Percentiles rank a stretch among this genome's conserved stretches.
phyloP scores from a whole-genome alignment of 2,888 invertebrate genomes.

The Erannis defoliaria region DNA sequence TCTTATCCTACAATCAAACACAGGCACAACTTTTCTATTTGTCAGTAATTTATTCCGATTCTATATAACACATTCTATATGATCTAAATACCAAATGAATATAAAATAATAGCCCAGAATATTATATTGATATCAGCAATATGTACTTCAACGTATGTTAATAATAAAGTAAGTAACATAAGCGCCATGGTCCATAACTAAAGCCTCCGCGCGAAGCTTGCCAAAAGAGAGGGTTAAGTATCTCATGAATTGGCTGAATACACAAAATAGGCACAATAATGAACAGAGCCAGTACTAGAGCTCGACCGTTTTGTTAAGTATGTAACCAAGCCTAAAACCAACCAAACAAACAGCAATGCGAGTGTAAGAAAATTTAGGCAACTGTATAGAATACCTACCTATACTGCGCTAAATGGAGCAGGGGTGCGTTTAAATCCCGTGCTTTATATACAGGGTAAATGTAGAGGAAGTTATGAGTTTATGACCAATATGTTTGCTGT shows the following conservation, averaged over 20 bases:
- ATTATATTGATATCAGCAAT: neutral
- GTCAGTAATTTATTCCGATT: too few relatives aligned
- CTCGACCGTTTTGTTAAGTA: neutral
- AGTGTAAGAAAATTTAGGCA: neutral
- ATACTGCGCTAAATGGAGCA: constrained; percentile 31
- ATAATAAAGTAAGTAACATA: constrained; percentile 8
- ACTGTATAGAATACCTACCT: neutral
- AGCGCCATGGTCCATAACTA: constrained; percentile 41
- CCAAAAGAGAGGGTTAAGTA: constrained; percentile 68
- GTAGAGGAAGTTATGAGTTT: constrained; percentile 64
- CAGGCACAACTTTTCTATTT: too few relatives aligned
- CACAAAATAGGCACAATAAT: constrained; percentile 51
- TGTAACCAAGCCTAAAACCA: neutral
- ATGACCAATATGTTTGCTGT: constrained; percentile 39
- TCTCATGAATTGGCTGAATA: constrained; percentile 67
- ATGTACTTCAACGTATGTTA: constrained; percentile 6
- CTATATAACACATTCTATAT: too few relatives aligned
- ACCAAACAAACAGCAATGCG: neutral
- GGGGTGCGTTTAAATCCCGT: constrained; percentile 15
- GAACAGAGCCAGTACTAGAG: constrained; percentile 4
- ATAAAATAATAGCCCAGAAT: too few relatives aligned
- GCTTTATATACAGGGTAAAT: constrained; percentile 40
- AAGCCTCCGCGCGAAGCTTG: constrained; percentile 52
- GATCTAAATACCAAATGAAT: neutral
- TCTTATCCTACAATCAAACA: too few relatives aligned